phyloP scores from a whole-genome alignment of 2,888 invertebrate genomes.

The Lasioglossum lativentre region DNA sequence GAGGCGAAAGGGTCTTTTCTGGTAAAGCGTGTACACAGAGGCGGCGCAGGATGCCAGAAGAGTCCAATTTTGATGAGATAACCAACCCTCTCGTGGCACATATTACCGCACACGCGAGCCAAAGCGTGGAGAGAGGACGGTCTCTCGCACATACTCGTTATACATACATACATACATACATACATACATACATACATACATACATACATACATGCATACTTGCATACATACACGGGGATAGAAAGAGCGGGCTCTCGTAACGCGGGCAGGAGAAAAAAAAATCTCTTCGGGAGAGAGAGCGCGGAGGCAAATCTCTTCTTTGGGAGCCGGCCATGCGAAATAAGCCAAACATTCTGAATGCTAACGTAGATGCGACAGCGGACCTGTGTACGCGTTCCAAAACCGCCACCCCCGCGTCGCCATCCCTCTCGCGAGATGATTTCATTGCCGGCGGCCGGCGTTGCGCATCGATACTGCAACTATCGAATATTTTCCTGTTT shows the following conservation, averaged over 20 bases:
- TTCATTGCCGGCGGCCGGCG: constrained; percentile 48
- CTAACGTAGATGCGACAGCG: constrained; percentile 80
- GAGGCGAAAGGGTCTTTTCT: constrained; percentile 68
- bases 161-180: neutral
- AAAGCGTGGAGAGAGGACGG: constrained; percentile 51
- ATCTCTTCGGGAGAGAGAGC: constrained; percentile 77
- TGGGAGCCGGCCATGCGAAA: constrained; percentile 83
- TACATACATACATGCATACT: neutral
- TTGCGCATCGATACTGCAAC: constrained; percentile 54
- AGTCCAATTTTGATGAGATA: constrained; percentile 84
- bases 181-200: neutral
- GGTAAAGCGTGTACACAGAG: constrained; percentile 54
- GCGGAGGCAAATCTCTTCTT: constrained; percentile 84
- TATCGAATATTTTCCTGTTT: constrained; percentile 28
- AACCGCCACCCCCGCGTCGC: constrained; percentile 23
- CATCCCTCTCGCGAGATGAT: constrained; percentile 55
- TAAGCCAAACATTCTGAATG: constrained; percentile 84
- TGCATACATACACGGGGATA: neutral
- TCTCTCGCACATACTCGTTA: neutral
- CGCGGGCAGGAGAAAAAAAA: constrained; percentile 48
- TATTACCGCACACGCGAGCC: constrained; percentile 75
- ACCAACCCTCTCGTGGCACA: constrained; percentile 80
- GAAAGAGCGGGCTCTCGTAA: constrained; percentile 29
- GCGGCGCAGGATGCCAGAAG: constrained; percentile 63
- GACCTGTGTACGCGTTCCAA: constrained; percentile 66